Evolutionary conservation across 2,113 vertebrate species (phyloP).

Genomic region (Psammodynastes pulverulentus): DNA sequence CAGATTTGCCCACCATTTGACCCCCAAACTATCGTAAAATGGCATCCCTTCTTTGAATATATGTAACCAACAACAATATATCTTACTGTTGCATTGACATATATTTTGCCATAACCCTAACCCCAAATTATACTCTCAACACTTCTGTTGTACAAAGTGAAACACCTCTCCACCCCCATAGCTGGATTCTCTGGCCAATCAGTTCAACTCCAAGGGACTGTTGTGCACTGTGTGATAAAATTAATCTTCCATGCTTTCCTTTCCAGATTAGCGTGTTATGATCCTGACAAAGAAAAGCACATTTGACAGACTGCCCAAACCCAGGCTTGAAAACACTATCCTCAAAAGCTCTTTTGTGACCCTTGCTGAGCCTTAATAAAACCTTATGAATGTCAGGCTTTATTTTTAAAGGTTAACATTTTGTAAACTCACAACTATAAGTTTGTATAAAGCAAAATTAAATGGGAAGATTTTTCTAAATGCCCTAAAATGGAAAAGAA

Average conservation of each 20-base stretch:
- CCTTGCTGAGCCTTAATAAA: not conserved
- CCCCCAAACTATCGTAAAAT: constrained; percentile 40
- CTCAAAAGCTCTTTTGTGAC: not conserved
- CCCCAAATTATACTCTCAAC: not conserved
- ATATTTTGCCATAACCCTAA: not conserved
- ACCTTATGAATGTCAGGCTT: not conserved
- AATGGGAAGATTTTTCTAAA: not conserved
- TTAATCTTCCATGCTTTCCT: not conserved
- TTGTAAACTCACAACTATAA: not conserved
- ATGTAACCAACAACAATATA: not conserved
- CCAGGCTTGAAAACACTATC: not conserved
- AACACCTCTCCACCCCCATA: not conserved
- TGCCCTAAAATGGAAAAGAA: not conserved
- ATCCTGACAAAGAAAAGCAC: not conserved
- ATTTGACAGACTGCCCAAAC: not conserved
- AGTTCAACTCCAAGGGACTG: not conserved
- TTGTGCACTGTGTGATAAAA: not conserved
- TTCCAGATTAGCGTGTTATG: not conserved
- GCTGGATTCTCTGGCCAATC: not conserved
- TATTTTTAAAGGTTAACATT: not conserved
- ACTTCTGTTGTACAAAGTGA: not conserved
- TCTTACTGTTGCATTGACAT: not conserved
- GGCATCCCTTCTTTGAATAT: constrained; percentile 14
- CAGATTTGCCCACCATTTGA: constrained; percentile 5
- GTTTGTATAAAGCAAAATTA: not conserved